A percentile compares a stretch with the other conserved stretches of the same genome.
Conservation (phyloP, 1,140 invertebrate species). For the Bombus pyrosoma region DNA sequence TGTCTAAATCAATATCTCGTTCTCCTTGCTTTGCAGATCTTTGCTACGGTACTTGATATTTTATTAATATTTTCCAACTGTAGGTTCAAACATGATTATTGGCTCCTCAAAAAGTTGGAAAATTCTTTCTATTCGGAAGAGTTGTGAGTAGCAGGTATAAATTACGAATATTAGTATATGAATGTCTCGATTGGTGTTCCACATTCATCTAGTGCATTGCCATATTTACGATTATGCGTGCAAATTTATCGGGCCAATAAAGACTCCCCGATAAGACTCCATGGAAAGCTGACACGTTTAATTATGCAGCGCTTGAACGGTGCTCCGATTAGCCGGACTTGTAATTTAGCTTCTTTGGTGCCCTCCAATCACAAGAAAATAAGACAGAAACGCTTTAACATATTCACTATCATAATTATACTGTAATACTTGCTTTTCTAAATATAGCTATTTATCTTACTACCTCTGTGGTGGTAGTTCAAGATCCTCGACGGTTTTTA, state of each 20-base stretch:
- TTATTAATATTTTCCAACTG: too few relatives aligned
- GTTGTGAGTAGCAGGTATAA: too few relatives aligned
- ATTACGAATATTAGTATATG: background rate
- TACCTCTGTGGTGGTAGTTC: background rate
- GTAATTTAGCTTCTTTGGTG: background rate
- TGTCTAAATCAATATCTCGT: background rate
- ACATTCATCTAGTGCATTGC: conserved; percentile 29
- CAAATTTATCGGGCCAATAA: conserved; percentile 63
- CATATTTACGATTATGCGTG: conserved; percentile 37
- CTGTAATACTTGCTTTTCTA: background rate
- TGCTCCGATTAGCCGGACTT: conserved; percentile 40
- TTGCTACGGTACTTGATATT: too few relatives aligned
- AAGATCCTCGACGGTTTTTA: background rate
- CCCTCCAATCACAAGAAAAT: background rate
- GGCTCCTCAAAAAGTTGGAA: background rate
- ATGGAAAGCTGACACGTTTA: conserved; percentile 58
- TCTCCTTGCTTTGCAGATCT: too few relatives aligned
- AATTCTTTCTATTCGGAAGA: background rate
- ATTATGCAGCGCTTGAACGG: conserved; percentile 54
- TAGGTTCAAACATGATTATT: too few relatives aligned
- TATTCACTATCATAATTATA: background rate
- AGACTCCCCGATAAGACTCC: conserved; percentile 53
- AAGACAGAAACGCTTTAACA: background rate
- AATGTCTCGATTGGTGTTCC: conserved; percentile 35
- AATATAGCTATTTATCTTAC: background rate